Evolutionary conservation across 1,140 invertebrate species (phyloP).

Genomic region (Temnothorax curvispinosus): DNA sequence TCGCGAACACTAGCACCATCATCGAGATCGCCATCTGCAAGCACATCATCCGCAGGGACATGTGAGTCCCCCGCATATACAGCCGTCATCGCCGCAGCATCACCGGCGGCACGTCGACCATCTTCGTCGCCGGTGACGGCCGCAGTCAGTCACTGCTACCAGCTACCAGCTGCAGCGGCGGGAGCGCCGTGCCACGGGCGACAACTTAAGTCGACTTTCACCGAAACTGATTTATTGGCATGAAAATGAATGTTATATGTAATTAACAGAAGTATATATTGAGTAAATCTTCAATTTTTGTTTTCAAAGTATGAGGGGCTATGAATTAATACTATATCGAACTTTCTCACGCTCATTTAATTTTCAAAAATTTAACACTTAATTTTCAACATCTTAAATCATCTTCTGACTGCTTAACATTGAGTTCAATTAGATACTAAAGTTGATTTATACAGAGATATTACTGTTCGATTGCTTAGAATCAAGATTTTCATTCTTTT

Average conservation of each 20-base stretch:
- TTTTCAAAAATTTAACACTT: neutral
- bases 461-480: neutral
- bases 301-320: neutral
- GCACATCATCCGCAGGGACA: no score
- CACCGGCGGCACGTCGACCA: no score
- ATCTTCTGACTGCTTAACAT: neutral
- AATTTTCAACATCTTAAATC: neutral
- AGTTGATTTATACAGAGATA: neutral
- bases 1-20: no score
- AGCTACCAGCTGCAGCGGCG: no score
- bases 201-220: no score
- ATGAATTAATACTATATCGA: neutral
- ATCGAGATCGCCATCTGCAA: no score
- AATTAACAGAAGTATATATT: neutral
- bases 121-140: no score
- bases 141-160: no score
- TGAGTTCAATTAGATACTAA: neutral
- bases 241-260: neutral
- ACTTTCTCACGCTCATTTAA: neutral
- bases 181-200: no score
- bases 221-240: no score
- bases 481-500: neutral
- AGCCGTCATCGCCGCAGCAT: no score
- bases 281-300: neutral
- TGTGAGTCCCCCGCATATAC: no score